Evolutionary conservation across 2,797 vertebrate genomes (phyloP), one percentile per base, ranked within the genome.

Genomic region (Hemibagrus guttatus): DNA sequence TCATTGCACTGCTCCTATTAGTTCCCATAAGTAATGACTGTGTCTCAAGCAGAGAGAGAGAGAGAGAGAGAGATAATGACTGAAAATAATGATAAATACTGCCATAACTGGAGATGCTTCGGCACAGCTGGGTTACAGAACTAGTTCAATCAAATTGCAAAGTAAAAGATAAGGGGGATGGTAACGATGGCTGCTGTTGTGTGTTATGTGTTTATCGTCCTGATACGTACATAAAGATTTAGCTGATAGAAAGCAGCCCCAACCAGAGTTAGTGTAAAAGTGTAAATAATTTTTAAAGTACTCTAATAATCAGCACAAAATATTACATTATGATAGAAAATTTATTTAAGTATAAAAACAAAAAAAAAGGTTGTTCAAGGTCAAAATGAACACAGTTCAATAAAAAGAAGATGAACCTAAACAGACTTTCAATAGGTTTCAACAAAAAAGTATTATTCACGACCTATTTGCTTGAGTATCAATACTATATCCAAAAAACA

Each of bases 1-100:
- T 89, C 52, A 85, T 82, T 63, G 71, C 87, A 78, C 86, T 92
- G 90, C 81, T 81, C 74, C 39, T 85, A 83, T 52, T 85, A 87
- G 58, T 87, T 59, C 31, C 87, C 42, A 72, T 63, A n/a, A 88
- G 63, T 35, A 49, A 46, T 56, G 58, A 26, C 54, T 61, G 63
- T 31, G 85, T 79, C 39, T 75, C 52, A n/a, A 54, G 68, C 87
- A 64, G 26, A 52, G 56, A 84, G 28, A 85, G 75, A 89, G 54
- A 49, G 46, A 46, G 46, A 8, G 52, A 68, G 52, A 85, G 19
- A 78, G 28, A 79, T 31, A 84, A 79, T 84, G 72, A 84, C 35
- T 21, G n/a, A 80, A 84, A 84, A 80, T 39, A 49, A 59, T 84
- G 82, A 87, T 72, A 78, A 78, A 78, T 78, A 52, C 26, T 68